A percentile compares a stretch with the other conserved stretches of the same genome.
phyloP scores from a whole-genome alignment of 2,113 vertebrate genomes.

The Sminthopsis crassicaudata region DNA sequence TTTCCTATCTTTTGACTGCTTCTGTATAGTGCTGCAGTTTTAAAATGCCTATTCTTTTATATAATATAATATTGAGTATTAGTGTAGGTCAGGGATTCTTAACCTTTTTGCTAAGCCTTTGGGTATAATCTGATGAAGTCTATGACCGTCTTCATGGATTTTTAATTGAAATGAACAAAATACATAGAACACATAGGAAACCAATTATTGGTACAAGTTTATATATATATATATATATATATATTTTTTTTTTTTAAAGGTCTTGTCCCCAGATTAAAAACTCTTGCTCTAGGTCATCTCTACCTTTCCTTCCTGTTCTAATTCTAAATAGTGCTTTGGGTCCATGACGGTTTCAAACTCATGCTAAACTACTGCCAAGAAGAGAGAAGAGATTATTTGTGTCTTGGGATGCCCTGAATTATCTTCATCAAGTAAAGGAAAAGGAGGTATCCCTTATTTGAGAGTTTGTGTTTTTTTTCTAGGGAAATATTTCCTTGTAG shows the following conservation, averaged over 20 bases:
- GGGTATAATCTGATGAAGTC: not conserved
- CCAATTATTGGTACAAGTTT: not conserved
- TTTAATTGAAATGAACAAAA: not conserved
- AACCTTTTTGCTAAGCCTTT: not conserved
- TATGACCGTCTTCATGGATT: not conserved
- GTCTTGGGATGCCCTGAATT: not conserved
- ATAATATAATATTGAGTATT: not conserved
- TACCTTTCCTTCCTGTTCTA: not conserved
- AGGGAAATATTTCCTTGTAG: not conserved
- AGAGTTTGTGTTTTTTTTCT: not conserved
- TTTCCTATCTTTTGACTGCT: not conserved
- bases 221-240: too few relatives aligned
- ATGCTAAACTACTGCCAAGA: not conserved
- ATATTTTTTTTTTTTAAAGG: too few relatives aligned
- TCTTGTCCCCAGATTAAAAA: not conserved
- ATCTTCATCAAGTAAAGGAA: not conserved
- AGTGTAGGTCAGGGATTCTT: not conserved
- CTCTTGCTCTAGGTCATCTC: not conserved
- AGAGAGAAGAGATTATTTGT: not conserved
- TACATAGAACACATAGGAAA: not conserved
- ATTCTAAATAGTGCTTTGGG: not conserved
- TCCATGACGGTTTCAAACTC: not conserved
- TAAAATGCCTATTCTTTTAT: not conserved
- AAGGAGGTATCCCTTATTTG: not conserved
- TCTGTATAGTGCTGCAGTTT: not conserved